A percentile compares a stretch with the other conserved stretches of the same genome.
Evolutionary conservation across 2,888 invertebrate genomes (phyloP).

Genomic region (Plebejus anna): DNA sequence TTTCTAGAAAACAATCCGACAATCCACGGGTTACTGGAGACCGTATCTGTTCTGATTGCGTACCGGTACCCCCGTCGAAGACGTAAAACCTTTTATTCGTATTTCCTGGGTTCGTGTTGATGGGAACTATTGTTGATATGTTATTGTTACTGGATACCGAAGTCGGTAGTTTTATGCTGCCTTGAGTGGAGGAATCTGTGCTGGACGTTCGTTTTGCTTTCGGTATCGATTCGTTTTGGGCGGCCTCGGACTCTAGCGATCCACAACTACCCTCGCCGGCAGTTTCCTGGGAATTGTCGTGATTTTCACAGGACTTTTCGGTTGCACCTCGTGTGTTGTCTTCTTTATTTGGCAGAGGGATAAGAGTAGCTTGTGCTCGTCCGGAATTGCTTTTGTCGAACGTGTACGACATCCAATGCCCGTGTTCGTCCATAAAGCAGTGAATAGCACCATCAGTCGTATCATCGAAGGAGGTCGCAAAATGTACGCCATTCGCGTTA

Average conservation of each 20-base stretch:
- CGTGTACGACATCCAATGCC: conserved; percentile 90
- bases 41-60: conserved; percentile 63
- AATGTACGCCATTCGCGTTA: conserved; percentile 74
- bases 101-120: conserved; percentile 55
- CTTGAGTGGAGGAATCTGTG: conserved; percentile 72
- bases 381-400: conserved; percentile 89
- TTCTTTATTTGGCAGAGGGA: conserved; percentile 60
- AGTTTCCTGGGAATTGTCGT: conserved; percentile 64
- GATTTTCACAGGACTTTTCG: conserved; percentile 57
- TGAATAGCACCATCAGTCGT: conserved; percentile 91
- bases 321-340: conserved; percentile 52
- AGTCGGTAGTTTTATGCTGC: conserved; percentile 72
- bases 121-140: conserved; percentile 68
- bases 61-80: conserved; percentile 67
- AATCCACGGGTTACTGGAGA: conserved; percentile 61
- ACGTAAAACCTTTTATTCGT: conserved; percentile 71
- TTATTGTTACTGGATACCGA: conserved; percentile 64
- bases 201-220: conserved; percentile 67
- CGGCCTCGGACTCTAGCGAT: conserved; percentile 70
- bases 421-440: conserved; percentile 91
- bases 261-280: conserved; percentile 72
- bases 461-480: conserved; percentile 90
- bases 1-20: conserved; percentile 66
- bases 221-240: conserved; percentile 59
- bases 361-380: conserved; percentile 64